Evolutionary conservation across 2,797 vertebrate species (phyloP), one percentile per base, ranked within the genome.

Genomic region (Gobionotothen gibberifrons): DNA sequence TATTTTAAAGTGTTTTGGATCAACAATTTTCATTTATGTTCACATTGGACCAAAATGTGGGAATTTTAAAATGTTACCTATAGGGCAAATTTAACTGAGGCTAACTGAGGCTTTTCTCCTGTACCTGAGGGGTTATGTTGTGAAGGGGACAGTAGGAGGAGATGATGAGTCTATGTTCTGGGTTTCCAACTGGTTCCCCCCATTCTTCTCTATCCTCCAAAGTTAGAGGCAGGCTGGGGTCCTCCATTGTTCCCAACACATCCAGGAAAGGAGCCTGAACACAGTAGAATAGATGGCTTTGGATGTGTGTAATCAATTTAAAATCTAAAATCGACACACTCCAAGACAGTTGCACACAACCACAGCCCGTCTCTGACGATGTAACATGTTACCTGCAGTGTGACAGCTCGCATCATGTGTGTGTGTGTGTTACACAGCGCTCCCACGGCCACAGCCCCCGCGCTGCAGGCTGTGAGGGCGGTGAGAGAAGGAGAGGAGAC

Each of bases 51-150:
- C 4, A 26, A 26, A 26, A 26, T 26, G 4, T 26, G 26, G 26
- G 26, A 26, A 5, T 26, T 26, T 26, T 5, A 26, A 26, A 26
- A 26, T 26, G 4, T 26, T 26, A 26, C 26, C 26, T 26, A 5
- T 26, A 26, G 26, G 26, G 26, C 26, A 26, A 26, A 26, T 26
- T 1, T 26, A 26, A 26, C 26, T 26, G n/a, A n/a, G n/a, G n/a
- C n/a, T n/a, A n/a, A n/a, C 13, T 51, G 5, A 15, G 56, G 19
- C 32, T 51, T 16, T 11, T 36, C 44, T 42, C 74, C 10, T 39
- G 22, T 94, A 99, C 98, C 97, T 99, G 97, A 88, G 96, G 91
- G 58, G 90, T 95, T 76, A 99, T 97, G 90, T 99, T 99, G 84
- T 96, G 92, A 84, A 93, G 95, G 14, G 98, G 97, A 86, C 97